Evolutionary conservation across 2,113 vertebrate genomes (phyloP).

Genomic region (Trogon surrucura): DNA sequence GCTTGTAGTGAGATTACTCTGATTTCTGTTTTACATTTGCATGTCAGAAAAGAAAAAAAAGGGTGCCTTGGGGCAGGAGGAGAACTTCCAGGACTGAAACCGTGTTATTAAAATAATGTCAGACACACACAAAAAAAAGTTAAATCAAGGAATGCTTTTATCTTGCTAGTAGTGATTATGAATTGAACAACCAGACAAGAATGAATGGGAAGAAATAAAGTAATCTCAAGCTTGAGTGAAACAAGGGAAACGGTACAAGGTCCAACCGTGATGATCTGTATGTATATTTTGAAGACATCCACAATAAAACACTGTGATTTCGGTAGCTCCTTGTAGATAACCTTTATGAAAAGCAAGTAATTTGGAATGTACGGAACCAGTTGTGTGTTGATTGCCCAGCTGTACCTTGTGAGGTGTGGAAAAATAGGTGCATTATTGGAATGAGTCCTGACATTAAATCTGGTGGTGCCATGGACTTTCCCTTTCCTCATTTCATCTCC

Average conservation of each 20-base stretch:
- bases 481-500: background rate
- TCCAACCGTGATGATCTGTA: background rate
- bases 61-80: background rate
- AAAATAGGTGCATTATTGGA: background rate
- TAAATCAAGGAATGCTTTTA: background rate
- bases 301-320: background rate
- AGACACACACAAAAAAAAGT: background rate
- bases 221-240: background rate
- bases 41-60: background rate
- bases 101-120: background rate
- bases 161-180: background rate
- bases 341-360: background rate
- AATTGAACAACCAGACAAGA: background rate
- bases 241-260: background rate
- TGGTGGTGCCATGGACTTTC: accelerated
- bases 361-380: background rate
- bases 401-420: background rate
- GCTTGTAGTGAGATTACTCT: background rate
- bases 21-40: background rate
- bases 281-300: background rate
- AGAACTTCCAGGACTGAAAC: background rate
- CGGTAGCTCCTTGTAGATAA: background rate
- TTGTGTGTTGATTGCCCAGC: background rate
- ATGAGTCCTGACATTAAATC: background rate
- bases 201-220: background rate